Conservation (phyloP, 2,113 vertebrate genomes). For the Dromas ardeola region DNA sequence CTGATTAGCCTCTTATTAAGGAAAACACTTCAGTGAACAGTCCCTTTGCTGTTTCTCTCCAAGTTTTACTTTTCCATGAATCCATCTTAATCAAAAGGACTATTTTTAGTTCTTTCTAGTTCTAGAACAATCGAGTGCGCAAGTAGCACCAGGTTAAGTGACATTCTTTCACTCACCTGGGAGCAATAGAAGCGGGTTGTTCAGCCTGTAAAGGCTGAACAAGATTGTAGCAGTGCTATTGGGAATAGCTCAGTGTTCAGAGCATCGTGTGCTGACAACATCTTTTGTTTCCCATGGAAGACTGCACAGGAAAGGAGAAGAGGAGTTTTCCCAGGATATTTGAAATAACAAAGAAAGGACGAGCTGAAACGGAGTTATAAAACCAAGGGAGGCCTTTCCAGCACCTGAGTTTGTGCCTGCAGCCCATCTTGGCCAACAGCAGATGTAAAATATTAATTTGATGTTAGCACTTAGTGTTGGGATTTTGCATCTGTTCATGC, state of each 20-base stretch:
- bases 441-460: constrained; percentile 9
- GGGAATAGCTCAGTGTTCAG: background rate
- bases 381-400: background rate
- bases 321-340: background rate
- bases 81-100: background rate
- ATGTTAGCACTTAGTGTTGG: background rate
- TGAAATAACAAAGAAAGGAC: background rate
- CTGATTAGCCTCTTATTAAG: background rate
- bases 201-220: background rate
- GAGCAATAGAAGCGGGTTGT: background rate
- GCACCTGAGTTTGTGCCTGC: background rate
- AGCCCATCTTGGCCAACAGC: background rate
- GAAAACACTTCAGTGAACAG: background rate
- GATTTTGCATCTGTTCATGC: background rate
- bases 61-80: background rate
- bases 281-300: background rate
- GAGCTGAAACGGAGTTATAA: background rate
- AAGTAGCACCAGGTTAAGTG: background rate
- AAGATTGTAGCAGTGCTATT: background rate
- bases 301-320: background rate
- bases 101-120: background rate
- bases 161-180: background rate
- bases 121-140: background rate
- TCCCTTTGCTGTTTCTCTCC: background rate
- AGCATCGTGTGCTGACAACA: background rate